Base-by-base conservation (phyloP, 30 jellyfish, hydroid and myxozoan genomes). In the Morbakka virulenta region DNA sequence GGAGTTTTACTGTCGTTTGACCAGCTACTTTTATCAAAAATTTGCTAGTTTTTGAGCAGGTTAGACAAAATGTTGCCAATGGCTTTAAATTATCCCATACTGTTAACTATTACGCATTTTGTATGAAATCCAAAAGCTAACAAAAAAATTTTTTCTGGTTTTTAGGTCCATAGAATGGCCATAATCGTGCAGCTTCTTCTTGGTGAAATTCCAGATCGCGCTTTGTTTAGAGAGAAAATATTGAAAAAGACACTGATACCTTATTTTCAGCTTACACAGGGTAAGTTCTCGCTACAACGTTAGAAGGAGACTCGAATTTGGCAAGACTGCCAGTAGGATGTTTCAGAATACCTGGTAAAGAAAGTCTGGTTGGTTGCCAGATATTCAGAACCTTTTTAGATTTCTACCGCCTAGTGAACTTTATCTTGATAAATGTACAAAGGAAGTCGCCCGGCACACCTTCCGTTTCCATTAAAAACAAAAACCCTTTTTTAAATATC, bases 161-260 rank as follows among this genome's bases (percentile, higher is more conserved):
- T 62, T 31, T 65, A 90, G 98, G 98, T 90, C 4, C 91, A 90
- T 64, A 69, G 98, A 35, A 62, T 90, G 67, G 89, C 96, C 2
- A 83, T 90, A 24, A 96, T 90, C 9, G 98, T 90, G 23, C 98
- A 90, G 81, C 64, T 90, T 67, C 89, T 90, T 2, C 85, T 90
- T 25, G 98, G 98, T 13, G 98, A 90, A 74, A 90, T 90, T 25
- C 98, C 98, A 2, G 96, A 90, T 48, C 91, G 95, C 76, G 84
- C 84, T 70, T 78, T 68, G 0, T 90, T 90, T 73, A 68, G 92
- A 22, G 98, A 90, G 84, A 77, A 94, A 11, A 63, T 83, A 27
- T 62, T 90, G 79, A 90, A 90, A 85, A 90, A 90, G 84, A 90
- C 98, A 2, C 66, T 90, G 11, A 95, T 74, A 0, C 98, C 98